These are phyloP conservation scores for Macropus fuliginosus DNA, from an alignment of 2,797 vertebrate species.

Conservation along the genomic window DNA sequence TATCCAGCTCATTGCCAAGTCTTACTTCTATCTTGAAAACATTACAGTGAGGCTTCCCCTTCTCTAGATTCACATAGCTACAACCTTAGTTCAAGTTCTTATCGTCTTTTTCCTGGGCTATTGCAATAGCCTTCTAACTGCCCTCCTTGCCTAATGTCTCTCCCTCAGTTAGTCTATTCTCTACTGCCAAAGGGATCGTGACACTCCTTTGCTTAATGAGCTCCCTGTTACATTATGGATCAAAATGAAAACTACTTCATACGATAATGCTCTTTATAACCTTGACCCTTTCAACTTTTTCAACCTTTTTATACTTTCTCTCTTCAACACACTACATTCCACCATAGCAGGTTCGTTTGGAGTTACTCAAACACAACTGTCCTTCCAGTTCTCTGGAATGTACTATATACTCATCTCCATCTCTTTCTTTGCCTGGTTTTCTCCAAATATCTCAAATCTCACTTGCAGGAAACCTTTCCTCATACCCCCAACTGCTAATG, in stretches of 20 bases:
- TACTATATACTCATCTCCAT: neutral
- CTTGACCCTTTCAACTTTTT: neutral
- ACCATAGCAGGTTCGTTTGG: neutral
- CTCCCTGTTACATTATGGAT: neutral
- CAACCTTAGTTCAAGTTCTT: neutral
- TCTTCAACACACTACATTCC: neutral
- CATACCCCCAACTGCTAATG: neutral
- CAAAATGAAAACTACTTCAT: neutral
- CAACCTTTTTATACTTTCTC: neutral
- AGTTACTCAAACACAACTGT: neutral
- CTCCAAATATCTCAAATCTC: neutral
- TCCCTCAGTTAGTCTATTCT: too few species aligned
- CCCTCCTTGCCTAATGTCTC: too few species aligned
- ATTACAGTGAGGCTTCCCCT: neutral
- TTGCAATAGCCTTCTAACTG: neutral
- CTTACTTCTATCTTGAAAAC: neutral
- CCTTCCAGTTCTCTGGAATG: neutral
- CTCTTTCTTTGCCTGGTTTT: neutral
- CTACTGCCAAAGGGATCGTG: neutral
- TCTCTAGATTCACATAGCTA: neutral
- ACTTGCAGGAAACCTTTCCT: neutral
- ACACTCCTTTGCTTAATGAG: neutral
- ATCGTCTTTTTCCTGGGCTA: neutral
- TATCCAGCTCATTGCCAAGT: neutral
- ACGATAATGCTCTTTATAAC: neutral